Evolutionary conservation across 2,888 invertebrate species (phyloP), one percentile per base, ranked within the genome.

Genomic region (Apeira syringaria): DNA sequence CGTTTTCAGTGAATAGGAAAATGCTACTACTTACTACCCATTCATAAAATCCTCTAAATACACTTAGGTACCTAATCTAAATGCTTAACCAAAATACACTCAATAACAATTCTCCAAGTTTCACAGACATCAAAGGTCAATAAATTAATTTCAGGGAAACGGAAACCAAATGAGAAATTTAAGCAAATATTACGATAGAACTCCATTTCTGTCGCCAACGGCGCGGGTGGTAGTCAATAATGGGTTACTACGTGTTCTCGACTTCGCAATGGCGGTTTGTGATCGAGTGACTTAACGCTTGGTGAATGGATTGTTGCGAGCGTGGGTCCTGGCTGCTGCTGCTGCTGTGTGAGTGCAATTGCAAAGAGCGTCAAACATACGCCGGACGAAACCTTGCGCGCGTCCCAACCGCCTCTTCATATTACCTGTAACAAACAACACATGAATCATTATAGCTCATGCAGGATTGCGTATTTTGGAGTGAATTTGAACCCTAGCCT

Each of bases 351-450:
- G 92, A 45, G 92, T 92, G 62, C 92, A 92, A 77, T 92, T 92
- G 77, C 92, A 92, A 30, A 92, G 90, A 3, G 92, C 92, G 69
- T 92, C 92, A 59, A 92, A 92, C 69, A 92, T 85, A 47, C 92
- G 90, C 34, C 92, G 81, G 6, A 92, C 91, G 61, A 92, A 91
- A 24, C 92, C 92, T 24, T 92, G 85, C 15, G 92, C 92, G 10
- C 92, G 85, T 1, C 92, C 92, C 44, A 92, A 78, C 52, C 92
- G 89, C 68, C 91, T 88, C 77, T 92, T 92, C 68, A 92, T 64
- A 75, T 85, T 86, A 72, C 84, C 88, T 89, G 84, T 0, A 83
- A 83, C 66, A 77, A 67, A 57, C 5, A 20, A n/a, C n/a, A n/a
- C n/a, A n/a, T n/a, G n/a, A n/a, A n/a, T n/a, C n/a, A n/a, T n/a